A percentile compares a stretch with the other conserved stretches of the same genome.
phyloP scores from a whole-genome alignment of 92 coral and sea anemone species.

The Zoanthus sociatus region DNA sequence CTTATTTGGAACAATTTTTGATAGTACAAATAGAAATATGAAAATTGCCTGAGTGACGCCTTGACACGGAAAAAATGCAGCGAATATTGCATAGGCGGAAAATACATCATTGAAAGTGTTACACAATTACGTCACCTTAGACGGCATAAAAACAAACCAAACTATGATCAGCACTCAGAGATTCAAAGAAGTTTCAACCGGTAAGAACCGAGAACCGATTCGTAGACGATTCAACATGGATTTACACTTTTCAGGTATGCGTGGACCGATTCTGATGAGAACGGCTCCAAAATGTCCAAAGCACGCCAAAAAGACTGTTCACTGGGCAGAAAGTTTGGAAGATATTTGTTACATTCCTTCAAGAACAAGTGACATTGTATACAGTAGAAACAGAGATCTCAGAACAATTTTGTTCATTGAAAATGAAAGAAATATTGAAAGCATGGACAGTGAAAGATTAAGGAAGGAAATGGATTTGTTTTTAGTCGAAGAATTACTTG shows the following conservation, averaged over 20 bases:
- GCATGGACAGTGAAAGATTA: neutral
- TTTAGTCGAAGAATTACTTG: neutral
- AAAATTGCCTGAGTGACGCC: neutral
- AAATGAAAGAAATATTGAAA: neutral
- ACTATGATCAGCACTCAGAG: neutral
- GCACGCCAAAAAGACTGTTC: slow-evolving; percentile 3
- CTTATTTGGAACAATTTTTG: neutral
- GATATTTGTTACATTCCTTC: slow-evolving; percentile 36
- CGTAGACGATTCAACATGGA: neutral
- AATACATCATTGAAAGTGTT: neutral
- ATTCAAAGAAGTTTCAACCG: neutral
- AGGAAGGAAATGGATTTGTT: slow-evolving; percentile 9
- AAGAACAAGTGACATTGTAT: neutral
- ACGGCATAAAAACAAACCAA: neutral
- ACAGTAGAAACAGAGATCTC: neutral
- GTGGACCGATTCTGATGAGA: slow-evolving; percentile 10
- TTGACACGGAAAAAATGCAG: neutral
- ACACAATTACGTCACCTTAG: neutral
- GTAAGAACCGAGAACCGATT: neutral
- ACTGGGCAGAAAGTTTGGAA: slow-evolving; percentile 32
- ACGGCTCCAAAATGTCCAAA: neutral
- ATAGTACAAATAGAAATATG: neutral
- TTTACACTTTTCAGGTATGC: neutral
- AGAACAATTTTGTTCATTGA: neutral
- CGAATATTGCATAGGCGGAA: neutral